A percentile compares a stretch with the other conserved stretches of the same genome.
Evolutionary conservation across 2,797 vertebrate genomes (phyloP).

Genomic region (Rallus crepitans): DNA sequence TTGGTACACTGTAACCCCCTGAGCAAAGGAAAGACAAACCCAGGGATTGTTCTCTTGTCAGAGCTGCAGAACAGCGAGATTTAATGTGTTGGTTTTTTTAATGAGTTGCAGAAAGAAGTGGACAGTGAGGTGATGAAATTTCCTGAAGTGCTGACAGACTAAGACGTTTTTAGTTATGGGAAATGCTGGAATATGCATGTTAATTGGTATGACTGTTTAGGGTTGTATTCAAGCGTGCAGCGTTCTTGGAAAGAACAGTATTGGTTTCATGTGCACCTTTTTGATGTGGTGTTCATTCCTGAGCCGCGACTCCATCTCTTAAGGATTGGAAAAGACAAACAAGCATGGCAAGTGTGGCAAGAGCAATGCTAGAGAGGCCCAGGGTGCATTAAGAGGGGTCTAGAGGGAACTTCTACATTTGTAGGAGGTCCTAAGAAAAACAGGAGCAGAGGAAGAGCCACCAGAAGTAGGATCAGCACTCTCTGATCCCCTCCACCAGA

Average conservation of each 20-base stretch:
- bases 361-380: slow-evolving; percentile 15
- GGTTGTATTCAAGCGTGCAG: slow-evolving; percentile 50
- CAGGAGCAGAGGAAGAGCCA: not conserved
- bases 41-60: slow-evolving; percentile 55
- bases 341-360: slow-evolving; percentile 6
- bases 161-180: slow-evolving; percentile 67
- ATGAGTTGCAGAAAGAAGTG: slow-evolving; percentile 71
- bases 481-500: not conserved
- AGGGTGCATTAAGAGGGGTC: not conserved
- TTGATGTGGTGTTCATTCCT: slow-evolving; percentile 70
- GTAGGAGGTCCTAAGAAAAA: not conserved
- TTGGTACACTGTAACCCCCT: not conserved
- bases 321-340: slow-evolving; percentile 53
- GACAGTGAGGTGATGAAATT: slow-evolving; percentile 71
- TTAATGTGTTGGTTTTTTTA: slow-evolving; percentile 68
- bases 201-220: slow-evolving; percentile 67
- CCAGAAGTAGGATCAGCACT: not conserved
- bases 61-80: slow-evolving; percentile 40
- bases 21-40: slow-evolving; percentile 52
- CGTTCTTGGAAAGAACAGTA: slow-evolving; percentile 58
- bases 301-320: slow-evolving; percentile 35
- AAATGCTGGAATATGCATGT: slow-evolving; percentile 69
- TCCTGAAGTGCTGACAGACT: slow-evolving; percentile 66
- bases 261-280: slow-evolving; percentile 65
- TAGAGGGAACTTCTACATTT: not conserved